Evolutionary conservation across 2,797 vertebrate genomes (phyloP).

Genomic region (Salarias fasciatus): DNA sequence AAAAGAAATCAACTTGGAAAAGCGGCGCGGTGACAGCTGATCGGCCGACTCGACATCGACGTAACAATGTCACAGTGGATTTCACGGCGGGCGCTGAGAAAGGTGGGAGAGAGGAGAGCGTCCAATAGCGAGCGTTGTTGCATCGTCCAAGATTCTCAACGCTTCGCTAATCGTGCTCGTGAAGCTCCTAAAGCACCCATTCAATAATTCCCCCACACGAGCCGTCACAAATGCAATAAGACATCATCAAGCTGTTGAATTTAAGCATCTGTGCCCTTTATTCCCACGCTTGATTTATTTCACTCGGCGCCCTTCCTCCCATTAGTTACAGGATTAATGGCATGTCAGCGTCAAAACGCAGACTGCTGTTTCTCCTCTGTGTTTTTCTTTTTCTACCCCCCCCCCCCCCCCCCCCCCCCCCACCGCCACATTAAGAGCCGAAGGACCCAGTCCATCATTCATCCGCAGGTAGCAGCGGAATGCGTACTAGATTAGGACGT

Average conservation of each 20-base stretch:
- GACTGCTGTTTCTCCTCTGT: conserved; percentile 12
- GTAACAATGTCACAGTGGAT: conserved; percentile 45
- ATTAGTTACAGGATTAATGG: conserved; percentile 6
- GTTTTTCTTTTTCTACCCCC: too few species aligned
- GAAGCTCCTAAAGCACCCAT: not conserved
- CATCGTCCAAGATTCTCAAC: too few species aligned
- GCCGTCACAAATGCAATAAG: conserved; percentile 18
- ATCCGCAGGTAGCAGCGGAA: not conserved
- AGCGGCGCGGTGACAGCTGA: conserved; percentile 34
- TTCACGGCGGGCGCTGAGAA: conserved; percentile 23
- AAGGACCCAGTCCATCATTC: not conserved
- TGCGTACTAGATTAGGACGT: conserved; percentile 72
- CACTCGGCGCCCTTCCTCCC: conserved; percentile 1
- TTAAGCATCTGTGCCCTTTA: conserved; percentile 11
- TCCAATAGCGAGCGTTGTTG: too few species aligned
- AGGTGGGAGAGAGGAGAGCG: not conserved
- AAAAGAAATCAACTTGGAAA: not conserved
- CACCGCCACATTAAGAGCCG: too few species aligned
- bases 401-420: too few species aligned
- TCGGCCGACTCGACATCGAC: conserved; percentile 46
- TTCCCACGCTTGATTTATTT: conserved; percentile 16
- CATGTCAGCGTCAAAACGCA: conserved; percentile 13
- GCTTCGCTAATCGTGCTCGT: conserved; percentile 13
- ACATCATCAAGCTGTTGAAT: conserved; percentile 15
- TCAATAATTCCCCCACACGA: not conserved